These are phyloP conservation scores for Drosophila picticornis DNA, from an alignment of 2,888 invertebrate species.

Conservation along the genomic window DNA sequence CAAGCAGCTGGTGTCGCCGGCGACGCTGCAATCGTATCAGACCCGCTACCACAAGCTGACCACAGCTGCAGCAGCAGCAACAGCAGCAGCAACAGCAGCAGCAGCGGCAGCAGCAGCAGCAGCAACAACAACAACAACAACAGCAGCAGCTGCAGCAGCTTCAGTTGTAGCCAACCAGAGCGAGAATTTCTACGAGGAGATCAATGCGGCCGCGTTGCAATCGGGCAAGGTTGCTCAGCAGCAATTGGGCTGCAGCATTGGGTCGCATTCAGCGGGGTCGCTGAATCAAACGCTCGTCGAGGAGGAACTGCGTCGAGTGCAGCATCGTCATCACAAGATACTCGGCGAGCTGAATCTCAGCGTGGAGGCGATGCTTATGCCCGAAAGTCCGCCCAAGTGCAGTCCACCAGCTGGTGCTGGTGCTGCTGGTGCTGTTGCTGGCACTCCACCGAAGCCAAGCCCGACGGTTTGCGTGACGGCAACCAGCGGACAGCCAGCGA, in stretches of 20 bases:
- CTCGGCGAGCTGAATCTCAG: constrained; percentile 94
- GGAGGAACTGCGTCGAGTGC: constrained; percentile 93
- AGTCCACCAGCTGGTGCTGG: constrained; percentile 85
- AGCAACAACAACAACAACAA: not conserved
- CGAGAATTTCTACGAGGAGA: constrained; percentile 82
- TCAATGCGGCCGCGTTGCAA: constrained; percentile 75
- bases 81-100: not conserved
- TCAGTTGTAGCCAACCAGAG: constrained; percentile 26
- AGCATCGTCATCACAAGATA: constrained; percentile 92
- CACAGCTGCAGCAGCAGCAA: constrained; percentile 3
- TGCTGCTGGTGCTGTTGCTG: constrained; percentile 6
- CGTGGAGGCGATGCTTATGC: constrained; percentile 96
- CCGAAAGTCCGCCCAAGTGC: constrained; percentile 87
- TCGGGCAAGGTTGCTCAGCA: constrained; percentile 23
- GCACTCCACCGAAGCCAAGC: constrained; percentile 44
- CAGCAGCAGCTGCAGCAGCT: not conserved
- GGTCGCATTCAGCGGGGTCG: constrained; percentile 88
- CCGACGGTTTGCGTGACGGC: constrained; percentile 81
- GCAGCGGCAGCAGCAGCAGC: not conserved
- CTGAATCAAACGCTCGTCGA: constrained; percentile 91
- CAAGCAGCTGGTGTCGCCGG: constrained; percentile 81
- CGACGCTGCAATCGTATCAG: constrained; percentile 88
- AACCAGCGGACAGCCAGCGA: constrained; percentile 75
- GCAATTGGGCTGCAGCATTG: constrained; percentile 65
- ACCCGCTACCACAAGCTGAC: constrained; percentile 89